Base-by-base conservation (phyloP, 1,140 invertebrate species). In the Trachymyrmex cornetzi region DNA sequence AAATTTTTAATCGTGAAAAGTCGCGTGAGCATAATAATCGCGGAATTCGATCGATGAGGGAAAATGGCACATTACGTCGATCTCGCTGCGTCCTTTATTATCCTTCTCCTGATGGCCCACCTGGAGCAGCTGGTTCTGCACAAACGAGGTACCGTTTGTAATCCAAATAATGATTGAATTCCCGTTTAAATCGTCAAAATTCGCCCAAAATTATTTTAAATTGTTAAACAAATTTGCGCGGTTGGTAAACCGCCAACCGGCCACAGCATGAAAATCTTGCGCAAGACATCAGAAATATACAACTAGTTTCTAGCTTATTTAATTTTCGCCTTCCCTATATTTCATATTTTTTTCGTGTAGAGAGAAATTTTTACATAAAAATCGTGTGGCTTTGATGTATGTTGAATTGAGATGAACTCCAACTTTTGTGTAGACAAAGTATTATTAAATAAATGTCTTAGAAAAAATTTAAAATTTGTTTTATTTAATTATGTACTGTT, bases 61-160 rank as follows among this genome's bases (percentile, higher is more conserved):
- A 88, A 88, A 50, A 90, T 90, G 89, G 55, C 48, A 24, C 86
- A 67, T 71, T 44, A 69, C 19, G 12, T 59, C 72, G 59, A 66
- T 86, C 44, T 84, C 44, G 79, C 74, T 22, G 57, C 48, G 48
- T 53, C 75, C 27, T 80, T 85, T 44, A 30, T 84, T 50, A 22
- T 88, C 27, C 71, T 88, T 1, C 72, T 91, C n/a, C 24, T 90
- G 71, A 50, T 24, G 50, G 38, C 79, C 48, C 86, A 86, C 14
- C 34, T 90, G 79, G 85, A 87, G 19, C 74, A 79, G 55, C 79
- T 88, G 24, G n/a, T 71, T n/a, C 63, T 61, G n/a, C 59, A 38
- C 1, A 77, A 59, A 24, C 79, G 50, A 91, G 89, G 89, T 90
- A 90, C 53, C 5, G 34, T 50, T 66, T 14, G 30, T 81, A 67